Percentiles rank a stretch among this genome's conserved stretches.
These are phyloP conservation scores for Drosophila ananassae DNA, from an alignment of 1,140 invertebrate genomes.

Conservation along the genomic window DNA sequence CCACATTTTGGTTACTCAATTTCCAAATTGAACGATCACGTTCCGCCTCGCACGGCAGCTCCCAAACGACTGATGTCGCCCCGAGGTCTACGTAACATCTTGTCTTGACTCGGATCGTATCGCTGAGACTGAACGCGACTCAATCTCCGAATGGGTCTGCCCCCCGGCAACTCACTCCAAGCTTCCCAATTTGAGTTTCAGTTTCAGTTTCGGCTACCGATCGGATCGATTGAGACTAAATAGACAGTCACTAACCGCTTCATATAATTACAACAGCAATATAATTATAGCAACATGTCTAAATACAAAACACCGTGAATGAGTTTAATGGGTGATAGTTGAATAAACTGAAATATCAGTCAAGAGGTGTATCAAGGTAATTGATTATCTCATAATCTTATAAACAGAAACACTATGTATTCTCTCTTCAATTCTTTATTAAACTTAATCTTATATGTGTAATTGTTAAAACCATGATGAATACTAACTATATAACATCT, in stretches of 20 bases:
- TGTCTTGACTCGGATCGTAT: slow-evolving; percentile 17
- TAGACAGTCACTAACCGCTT: slow-evolving; percentile 20
- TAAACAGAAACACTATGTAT: too few relatives aligned
- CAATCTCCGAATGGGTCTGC: slow-evolving; percentile 12
- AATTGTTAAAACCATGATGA: slow-evolving; percentile 21
- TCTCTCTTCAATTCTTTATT: neutral
- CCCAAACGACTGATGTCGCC: slow-evolving; percentile 34
- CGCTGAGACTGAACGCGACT: slow-evolving; percentile 3
- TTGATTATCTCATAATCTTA: slow-evolving; percentile 12
- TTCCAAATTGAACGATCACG: slow-evolving; percentile 15
- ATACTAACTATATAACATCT: slow-evolving; percentile 31
- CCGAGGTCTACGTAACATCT: slow-evolving; percentile 34
- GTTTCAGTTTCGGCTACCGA: slow-evolving; percentile 6
- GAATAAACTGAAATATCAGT: slow-evolving; percentile 9
- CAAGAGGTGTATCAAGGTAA: neutral
- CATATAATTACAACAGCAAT: slow-evolving; percentile 8
- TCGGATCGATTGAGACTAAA: slow-evolving; percentile 11
- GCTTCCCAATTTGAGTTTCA: neutral
- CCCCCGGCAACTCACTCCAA: slow-evolving; percentile 6
- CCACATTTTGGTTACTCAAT: slow-evolving; percentile 47
- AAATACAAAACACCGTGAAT: neutral
- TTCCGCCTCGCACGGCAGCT: slow-evolving; percentile 24
- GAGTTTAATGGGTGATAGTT: slow-evolving; percentile 8
- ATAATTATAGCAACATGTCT: slow-evolving; percentile 26
- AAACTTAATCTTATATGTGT: slow-evolving; percentile 16